A percentile compares a stretch with the other conserved stretches of the same genome.
phyloP scores from a whole-genome alignment of 1,140 invertebrate species.

The Pogonomyrmex barbatus region DNA sequence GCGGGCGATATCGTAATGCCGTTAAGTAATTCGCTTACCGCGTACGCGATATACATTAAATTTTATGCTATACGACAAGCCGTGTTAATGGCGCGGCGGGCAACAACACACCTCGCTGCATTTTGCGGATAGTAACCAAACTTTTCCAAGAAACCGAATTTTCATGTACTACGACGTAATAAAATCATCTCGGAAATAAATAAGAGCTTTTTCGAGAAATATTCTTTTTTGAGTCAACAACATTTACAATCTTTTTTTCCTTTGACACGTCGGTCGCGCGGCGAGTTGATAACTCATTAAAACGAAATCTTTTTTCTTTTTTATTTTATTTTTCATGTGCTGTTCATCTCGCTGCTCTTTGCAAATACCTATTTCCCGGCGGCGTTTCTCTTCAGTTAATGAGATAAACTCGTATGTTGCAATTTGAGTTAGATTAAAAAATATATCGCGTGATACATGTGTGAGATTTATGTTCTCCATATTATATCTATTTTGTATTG shows the following conservation, averaged over 20 bases:
- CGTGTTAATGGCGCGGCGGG: slow-evolving; percentile 8
- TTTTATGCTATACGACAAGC: slow-evolving; percentile 38
- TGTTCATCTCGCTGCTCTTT: slow-evolving; percentile 1
- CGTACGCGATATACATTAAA: slow-evolving; percentile 39
- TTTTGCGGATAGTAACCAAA: slow-evolving; percentile 30
- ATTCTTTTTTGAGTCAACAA: not conserved
- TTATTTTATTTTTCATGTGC: not conserved
- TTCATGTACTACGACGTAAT: not conserved
- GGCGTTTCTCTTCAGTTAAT: slow-evolving; percentile 22
- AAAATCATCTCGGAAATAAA: slow-evolving; percentile 38
- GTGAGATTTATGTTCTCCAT: not conserved
- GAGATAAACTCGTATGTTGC: slow-evolving; percentile 32
- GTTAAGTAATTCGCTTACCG: slow-evolving; percentile 43
- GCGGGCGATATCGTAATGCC: slow-evolving; percentile 17
- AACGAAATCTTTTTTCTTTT: slow-evolving; percentile 20
- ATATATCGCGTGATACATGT: not conserved
- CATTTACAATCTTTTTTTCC: not conserved
- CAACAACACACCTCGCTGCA: slow-evolving; percentile 7
- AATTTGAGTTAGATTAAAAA: slow-evolving; percentile 37
- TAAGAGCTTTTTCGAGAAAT: slow-evolving; percentile 11
- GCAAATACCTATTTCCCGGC: slow-evolving; percentile 2
- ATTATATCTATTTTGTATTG: not conserved
- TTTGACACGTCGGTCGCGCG: not conserved
- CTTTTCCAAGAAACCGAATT: slow-evolving; percentile 22
- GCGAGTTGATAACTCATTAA: slow-evolving; percentile 24